Evolutionary conservation across 2,888 invertebrate genomes (phyloP), one percentile per base, ranked within the genome.

Genomic region (Scaptomyza cyrtandrae): DNA sequence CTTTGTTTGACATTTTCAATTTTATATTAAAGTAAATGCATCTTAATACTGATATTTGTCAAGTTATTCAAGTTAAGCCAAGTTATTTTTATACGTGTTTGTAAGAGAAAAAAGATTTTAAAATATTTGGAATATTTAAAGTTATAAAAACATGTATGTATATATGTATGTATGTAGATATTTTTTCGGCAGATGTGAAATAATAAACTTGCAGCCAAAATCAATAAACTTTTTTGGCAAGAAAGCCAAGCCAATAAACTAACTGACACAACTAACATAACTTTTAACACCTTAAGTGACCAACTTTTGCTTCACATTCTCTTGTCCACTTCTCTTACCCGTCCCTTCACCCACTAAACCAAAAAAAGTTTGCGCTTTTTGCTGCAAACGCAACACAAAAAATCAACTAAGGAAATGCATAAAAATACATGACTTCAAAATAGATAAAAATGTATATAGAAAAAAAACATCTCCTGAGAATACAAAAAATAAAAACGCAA

Each of bases 221-320:
- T 84, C 80, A 75, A 77, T 84, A 67, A 83, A 70, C 24, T 71
- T 62, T 45, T 29, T 14, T 39, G n/a, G 37, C 37, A 37, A 48
- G 43, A 52, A 46, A 61, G 64, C 63, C 37, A 66, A 69, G 66
- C 65, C 76, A 71, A 81, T 64, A 78, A 78, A 81, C 52, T 78
- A 78, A 81, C 52, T 78, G 52, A 52, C 37, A 43, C 48, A 74
- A 58, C 52, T 78, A 48, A 52, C 37, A 43, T 45, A 74, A 78
- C 53, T 78, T 82, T 71, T 53, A 67, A 67, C 76, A 79, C 54
- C 59, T 49, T 52, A 29, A 54, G 48, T 59, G 59, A 37, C 43
- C 49, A 19, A 27, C 13, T 9, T 45, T 4, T 16, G 13, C 35
- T 39, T 39, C 7, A 14, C 9, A 9, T 13, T 5, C 41, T 4